phyloP scores from a whole-genome alignment of 2,797 vertebrate genomes.

The Helostoma temminkii region DNA sequence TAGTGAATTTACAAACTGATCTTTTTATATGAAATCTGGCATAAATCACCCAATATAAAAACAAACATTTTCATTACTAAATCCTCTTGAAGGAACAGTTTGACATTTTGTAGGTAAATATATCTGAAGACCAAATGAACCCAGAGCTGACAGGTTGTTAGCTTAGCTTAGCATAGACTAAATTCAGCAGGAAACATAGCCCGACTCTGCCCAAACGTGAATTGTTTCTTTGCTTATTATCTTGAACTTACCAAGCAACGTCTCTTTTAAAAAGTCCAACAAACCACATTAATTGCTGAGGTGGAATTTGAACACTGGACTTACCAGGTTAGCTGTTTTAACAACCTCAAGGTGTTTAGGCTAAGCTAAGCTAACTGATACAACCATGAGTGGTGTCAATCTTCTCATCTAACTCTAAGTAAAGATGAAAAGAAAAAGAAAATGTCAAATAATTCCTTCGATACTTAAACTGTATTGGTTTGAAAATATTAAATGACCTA shows the following conservation, averaged over 20 bases:
- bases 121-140: background rate
- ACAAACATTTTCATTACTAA: background rate
- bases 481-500: no score
- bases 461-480: background rate
- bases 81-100: background rate
- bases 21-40: background rate
- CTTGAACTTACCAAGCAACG: no score
- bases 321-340: no score
- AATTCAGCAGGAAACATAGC: background rate
- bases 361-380: background rate
- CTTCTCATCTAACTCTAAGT: background rate
- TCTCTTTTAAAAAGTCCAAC: no score
- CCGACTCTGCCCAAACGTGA: no score
- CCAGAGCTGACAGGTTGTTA: background rate
- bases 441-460: conserved; percentile 1
- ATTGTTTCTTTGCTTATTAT: no score
- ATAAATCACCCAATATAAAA: background rate
- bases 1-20: background rate
- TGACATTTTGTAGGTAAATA: background rate
- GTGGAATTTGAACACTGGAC: no score
- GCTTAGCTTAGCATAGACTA: conserved; percentile 18
- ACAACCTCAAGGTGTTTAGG: background rate
- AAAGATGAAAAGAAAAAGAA: no score
- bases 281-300: no score
- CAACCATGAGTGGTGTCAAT: background rate